phyloP scores from a whole-genome alignment of 2,113 vertebrate species.

The Octodon degus region DNA sequence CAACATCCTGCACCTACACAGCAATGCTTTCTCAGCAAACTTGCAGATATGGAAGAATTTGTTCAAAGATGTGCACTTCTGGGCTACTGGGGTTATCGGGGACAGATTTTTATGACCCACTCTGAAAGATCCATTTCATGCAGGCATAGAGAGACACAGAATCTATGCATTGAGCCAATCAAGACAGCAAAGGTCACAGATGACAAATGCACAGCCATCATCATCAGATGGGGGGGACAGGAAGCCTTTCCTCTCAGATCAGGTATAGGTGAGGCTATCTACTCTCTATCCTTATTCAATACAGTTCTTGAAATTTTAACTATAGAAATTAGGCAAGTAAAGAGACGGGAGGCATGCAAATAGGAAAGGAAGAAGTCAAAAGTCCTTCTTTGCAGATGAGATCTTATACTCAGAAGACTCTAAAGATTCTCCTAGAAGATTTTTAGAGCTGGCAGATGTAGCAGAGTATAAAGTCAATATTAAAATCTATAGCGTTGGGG shows the following conservation, averaged over 20 bases:
- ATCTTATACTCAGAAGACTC: background rate
- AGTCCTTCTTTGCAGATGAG: background rate
- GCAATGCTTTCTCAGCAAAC: background rate
- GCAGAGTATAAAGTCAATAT: background rate
- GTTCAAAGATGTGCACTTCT: background rate
- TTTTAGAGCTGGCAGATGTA: background rate
- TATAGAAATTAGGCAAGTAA: background rate
- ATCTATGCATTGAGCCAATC: background rate
- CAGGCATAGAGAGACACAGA: rapidly evolving
- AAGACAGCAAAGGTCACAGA: background rate
- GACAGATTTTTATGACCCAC: background rate
- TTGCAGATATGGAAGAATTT: background rate
- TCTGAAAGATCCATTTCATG: background rate
- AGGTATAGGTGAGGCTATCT: background rate
- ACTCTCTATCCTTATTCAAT: background rate
- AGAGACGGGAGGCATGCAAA: background rate
- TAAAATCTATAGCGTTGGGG: background rate
- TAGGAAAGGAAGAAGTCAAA: background rate
- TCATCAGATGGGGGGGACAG: background rate
- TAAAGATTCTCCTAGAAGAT: background rate
- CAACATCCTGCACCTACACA: background rate
- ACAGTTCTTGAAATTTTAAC: background rate
- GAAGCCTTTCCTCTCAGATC: background rate
- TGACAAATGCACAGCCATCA: background rate
- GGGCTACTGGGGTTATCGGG: background rate